These are phyloP conservation scores for Hypotaenidia philippensis DNA, from an alignment of 2,797 vertebrate species.

Conservation along the genomic window DNA sequence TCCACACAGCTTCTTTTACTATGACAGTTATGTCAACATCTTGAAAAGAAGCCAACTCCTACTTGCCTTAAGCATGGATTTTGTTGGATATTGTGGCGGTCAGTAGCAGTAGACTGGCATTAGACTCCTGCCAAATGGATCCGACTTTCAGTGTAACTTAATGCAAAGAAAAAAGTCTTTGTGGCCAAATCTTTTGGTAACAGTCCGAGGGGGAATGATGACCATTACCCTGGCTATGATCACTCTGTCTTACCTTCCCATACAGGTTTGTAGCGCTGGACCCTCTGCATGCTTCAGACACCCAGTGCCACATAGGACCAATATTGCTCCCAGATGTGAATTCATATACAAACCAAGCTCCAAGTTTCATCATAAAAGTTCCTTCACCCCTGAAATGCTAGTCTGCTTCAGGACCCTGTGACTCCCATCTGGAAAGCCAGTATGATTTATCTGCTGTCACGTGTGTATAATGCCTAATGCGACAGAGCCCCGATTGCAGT, in stretches of 20 bases:
- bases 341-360: neutral
- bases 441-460: neutral
- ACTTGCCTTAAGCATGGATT: neutral
- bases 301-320: neutral
- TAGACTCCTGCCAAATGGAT: neutral
- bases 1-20: neutral
- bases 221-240: neutral
- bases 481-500: neutral
- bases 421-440: rapidly evolving
- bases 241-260: neutral
- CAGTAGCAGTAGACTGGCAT: neutral
- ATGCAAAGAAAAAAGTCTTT: neutral
- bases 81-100: neutral
- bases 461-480: neutral
- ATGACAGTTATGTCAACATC: neutral
- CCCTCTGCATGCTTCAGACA: neutral
- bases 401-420: neutral
- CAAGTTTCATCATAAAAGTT: neutral
- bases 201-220: neutral
- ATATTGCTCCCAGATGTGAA: neutral
- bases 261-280: neutral
- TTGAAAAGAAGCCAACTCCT: constrained; percentile 1
- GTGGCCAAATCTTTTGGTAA: neutral
- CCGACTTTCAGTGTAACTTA: neutral
- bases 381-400: neutral